Evolutionary conservation across 2,797 vertebrate species (phyloP), one percentile per base, ranked within the genome.

Genomic region (Pangasius djambal): DNA sequence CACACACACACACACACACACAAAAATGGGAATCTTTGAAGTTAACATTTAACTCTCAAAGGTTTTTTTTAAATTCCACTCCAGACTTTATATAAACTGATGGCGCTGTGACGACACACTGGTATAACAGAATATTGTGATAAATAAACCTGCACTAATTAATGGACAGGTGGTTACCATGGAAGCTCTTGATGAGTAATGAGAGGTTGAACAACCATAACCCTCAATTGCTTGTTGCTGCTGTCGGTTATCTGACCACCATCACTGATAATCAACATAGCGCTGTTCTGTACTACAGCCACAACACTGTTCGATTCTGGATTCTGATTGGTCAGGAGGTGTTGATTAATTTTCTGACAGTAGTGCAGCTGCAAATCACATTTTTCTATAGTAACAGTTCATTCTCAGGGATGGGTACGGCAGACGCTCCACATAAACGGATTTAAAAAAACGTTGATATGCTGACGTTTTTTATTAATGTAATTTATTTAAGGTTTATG

Each of bases 1-100:
- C 81, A 63, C 79, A 40, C 75, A 83, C 22, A 59, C 34, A 82
- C 78, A 82, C 78, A 81, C 55, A 82, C 78, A 81, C 52, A 82
- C 31, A 40, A 69, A 16, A 22, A 18, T 28, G 12, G 82, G 37
- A 40, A 31, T 37, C 59, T 63, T 63, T 83, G 28, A 84, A 67
- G n/a, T 70, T 37, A 31, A 25, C 22, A 28, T 37, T 65, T 83
- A 44, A 65, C 63, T 65, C 20, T 65, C 25, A 65, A 83, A 83
- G 28, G 2, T 31, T 78, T 31, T 72, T 74, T 78, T 44, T 65
- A 22, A 0, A 18, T 31, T 52, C n/a, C 18, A 34, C 16, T 59
- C 52, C n/a, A 37, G n/a, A 37, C 75, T 78, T n/a, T 13, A 48
- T 75, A 48, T 22, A 75, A 13, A 48, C 25, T 55, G 28, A 18